phyloP scores from a whole-genome alignment of 2,797 vertebrate genomes.

The Xenops minutus region DNA sequence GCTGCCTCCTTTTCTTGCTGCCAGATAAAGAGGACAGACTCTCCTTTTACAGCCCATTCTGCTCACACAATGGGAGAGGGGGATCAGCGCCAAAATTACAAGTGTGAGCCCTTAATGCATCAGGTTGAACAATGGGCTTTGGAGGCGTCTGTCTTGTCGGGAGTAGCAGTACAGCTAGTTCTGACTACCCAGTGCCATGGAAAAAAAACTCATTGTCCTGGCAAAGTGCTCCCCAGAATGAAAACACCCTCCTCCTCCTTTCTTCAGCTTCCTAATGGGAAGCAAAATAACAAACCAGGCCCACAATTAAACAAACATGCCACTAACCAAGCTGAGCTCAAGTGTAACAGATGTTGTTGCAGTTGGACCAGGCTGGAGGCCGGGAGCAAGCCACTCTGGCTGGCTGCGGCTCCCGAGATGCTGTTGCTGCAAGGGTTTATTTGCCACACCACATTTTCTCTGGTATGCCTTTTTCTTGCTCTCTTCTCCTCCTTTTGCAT shows the following conservation, averaged over 20 bases:
- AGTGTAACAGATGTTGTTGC: slow-evolving; percentile 75
- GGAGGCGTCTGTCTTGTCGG: slow-evolving; percentile 67
- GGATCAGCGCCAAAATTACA: slow-evolving; percentile 75
- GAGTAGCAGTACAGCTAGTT: slow-evolving; percentile 69
- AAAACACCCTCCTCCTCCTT: slow-evolving; percentile 73
- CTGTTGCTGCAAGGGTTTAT: neutral
- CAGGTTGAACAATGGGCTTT: slow-evolving; percentile 74
- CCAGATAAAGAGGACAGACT: slow-evolving; percentile 66
- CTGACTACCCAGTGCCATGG: slow-evolving; percentile 63
- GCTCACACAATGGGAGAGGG: slow-evolving; percentile 68
- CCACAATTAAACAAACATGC: slow-evolving; percentile 76
- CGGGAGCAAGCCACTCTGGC: neutral
- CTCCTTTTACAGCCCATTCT: slow-evolving; percentile 76
- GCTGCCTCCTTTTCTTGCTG: slow-evolving; percentile 60
- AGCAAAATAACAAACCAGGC: slow-evolving; percentile 73
- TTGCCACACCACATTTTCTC: neutral
- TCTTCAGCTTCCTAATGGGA: slow-evolving; percentile 76
- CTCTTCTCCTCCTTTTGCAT: neutral
- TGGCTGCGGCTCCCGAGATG: neutral
- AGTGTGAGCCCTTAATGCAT: slow-evolving; percentile 74
- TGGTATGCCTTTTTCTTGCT: neutral
- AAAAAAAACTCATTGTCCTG: slow-evolving; percentile 72
- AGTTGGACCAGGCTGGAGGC: slow-evolving; percentile 46
- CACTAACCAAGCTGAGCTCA: slow-evolving; percentile 64
- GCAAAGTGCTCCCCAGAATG: slow-evolving; percentile 58